Conservation (phyloP, 2,888 invertebrate species). For the Yponomeuta plumbellus region DNA sequence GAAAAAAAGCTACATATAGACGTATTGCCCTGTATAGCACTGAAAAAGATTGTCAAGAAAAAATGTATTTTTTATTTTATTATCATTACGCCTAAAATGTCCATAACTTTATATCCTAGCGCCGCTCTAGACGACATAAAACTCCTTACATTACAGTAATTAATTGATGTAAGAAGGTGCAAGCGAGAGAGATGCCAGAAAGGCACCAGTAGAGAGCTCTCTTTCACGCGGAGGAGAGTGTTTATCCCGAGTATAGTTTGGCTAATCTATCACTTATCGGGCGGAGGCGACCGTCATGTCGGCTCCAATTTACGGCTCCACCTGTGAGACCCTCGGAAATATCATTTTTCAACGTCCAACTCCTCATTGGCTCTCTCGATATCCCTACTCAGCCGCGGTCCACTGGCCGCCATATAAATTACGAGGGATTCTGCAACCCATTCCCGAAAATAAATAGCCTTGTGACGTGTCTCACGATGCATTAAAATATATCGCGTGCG, state of each 20-base stretch:
- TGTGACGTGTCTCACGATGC: conserved; percentile 61
- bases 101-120: too few relatives aligned
- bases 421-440: conserved; percentile 47
- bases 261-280: background rate
- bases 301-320: conserved; percentile 24
- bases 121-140: too few relatives aligned
- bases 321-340: conserved; percentile 43
- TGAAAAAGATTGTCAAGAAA: too few relatives aligned
- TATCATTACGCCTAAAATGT: too few relatives aligned
- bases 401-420: conserved; percentile 67
- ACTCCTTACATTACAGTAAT: too few relatives aligned
- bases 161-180: too few relatives aligned
- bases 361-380: conserved; percentile 44
- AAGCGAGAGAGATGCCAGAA: too few relatives aligned
- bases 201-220: too few relatives aligned
- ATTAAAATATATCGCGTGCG: conserved; percentile 63
- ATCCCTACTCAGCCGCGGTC: conserved; percentile 53
- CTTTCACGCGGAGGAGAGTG: too few relatives aligned
- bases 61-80: too few relatives aligned
- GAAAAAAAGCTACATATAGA: too few relatives aligned
- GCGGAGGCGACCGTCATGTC: background rate
- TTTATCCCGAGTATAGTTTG: background rate
- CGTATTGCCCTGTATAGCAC: too few relatives aligned
- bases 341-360: conserved; percentile 65
- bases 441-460: conserved; percentile 62